Conservation (phyloP, 2,113 vertebrate genomes). For the Hemiprocne comata region DNA sequence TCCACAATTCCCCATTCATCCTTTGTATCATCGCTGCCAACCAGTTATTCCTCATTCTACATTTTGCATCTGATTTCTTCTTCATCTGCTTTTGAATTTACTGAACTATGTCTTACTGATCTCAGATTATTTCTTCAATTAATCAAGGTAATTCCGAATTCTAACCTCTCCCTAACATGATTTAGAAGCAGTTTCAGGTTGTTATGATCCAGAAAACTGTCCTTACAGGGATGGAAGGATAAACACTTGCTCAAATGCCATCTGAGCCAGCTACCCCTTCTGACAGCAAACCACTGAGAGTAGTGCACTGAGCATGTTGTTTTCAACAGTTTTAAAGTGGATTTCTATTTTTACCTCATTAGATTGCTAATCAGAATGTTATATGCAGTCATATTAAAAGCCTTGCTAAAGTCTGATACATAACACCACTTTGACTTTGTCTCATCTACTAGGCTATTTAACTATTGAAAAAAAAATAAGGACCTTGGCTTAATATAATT, state of each 20-base stretch:
- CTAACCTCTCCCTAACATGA: background rate
- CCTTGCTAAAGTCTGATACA: background rate
- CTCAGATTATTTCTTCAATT: background rate
- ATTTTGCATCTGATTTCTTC: background rate
- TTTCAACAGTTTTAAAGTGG: background rate
- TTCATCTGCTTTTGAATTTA: background rate
- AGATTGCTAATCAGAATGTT: background rate
- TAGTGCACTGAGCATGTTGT: background rate
- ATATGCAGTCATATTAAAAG: background rate
- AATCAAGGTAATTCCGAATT: background rate
- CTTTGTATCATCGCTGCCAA: background rate
- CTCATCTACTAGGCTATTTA: background rate
- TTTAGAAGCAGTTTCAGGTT: background rate
- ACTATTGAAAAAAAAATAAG: background rate
- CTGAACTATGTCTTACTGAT: background rate
- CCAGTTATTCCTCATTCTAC: background rate
- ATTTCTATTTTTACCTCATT: background rate
- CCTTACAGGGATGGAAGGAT: background rate
- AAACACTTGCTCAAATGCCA: background rate
- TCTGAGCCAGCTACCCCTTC: background rate
- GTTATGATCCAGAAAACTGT: background rate
- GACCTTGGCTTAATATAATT: background rate
- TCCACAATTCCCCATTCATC: constrained; percentile 23
- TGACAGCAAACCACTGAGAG: background rate
- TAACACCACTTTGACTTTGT: background rate